Evolutionary conservation across 2,888 invertebrate genomes (phyloP).

Genomic region (Drosophila kokeensis): DNA sequence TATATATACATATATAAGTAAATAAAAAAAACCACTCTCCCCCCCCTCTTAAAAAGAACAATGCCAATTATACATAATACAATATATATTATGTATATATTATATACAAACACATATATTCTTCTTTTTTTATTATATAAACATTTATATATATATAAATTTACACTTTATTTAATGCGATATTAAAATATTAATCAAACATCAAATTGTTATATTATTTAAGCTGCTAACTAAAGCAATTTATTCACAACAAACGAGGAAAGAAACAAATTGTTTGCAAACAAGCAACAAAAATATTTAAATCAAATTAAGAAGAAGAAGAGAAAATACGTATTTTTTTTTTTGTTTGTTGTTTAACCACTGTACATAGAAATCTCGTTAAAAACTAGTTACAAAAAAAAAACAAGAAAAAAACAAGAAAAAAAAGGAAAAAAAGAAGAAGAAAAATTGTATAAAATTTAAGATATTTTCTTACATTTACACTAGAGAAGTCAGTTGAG

Average conservation of each 20-base stretch:
- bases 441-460: neutral
- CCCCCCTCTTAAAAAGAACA: neutral
- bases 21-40: neutral
- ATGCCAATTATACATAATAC: constrained; percentile 2
- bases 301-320: constrained; percentile 6
- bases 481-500: constrained; percentile 12
- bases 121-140: constrained; percentile 18
- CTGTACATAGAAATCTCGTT: constrained; percentile 78
- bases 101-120: neutral
- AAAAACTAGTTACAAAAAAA: constrained; percentile 58
- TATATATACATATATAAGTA: too few species aligned
- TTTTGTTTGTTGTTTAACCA: constrained; percentile 57
- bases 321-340: constrained; percentile 18
- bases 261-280: constrained; percentile 7
- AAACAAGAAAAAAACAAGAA: constrained; percentile 17
- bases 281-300: constrained; percentile 2
- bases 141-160: constrained; percentile 7
- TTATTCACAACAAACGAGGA: constrained; percentile 23
- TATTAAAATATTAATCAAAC: constrained; percentile 47
- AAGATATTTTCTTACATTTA: constrained; percentile 53
- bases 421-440: constrained; percentile 11
- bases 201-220: constrained; percentile 45
- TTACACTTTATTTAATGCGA: constrained; percentile 46
- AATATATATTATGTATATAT: constrained; percentile 17
- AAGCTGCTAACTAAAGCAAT: constrained; percentile 40